These are phyloP conservation scores for Rhadina sibilatrix DNA, from an alignment of 2,113 vertebrate genomes.

Conservation along the genomic window DNA sequence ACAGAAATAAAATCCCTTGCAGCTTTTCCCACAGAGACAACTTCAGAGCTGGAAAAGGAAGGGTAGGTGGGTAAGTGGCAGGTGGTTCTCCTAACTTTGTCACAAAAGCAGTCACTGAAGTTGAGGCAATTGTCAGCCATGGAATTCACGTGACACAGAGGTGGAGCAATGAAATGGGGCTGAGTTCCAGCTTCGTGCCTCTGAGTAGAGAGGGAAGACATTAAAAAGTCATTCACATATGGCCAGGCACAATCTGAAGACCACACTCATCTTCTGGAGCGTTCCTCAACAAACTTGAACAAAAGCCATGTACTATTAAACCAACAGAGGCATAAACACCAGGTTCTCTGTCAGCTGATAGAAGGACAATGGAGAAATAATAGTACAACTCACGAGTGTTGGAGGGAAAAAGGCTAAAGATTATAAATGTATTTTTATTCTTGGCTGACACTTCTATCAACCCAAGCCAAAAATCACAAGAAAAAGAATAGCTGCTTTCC, in stretches of 20 bases:
- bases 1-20: background rate
- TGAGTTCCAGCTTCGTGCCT: background rate
- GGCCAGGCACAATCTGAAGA: background rate
- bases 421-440: constrained; percentile 64
- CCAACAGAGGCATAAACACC: constrained; percentile 11
- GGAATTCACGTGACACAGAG: background rate
- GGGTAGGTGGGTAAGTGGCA: background rate
- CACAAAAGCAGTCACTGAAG: background rate
- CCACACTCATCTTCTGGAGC: constrained; percentile 7
- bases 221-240: background rate
- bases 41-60: background rate
- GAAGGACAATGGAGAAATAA: constrained; percentile 43
- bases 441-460: constrained; percentile 34
- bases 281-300: constrained; percentile 5
- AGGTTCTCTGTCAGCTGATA: constrained; percentile 29
- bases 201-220: background rate
- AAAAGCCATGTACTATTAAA: constrained; percentile 30
- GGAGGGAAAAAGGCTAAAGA: constrained; percentile 30
- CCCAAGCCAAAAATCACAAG: constrained; percentile 59
- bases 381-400: constrained; percentile 17
- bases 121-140: background rate
- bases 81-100: background rate
- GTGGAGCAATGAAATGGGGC: background rate
- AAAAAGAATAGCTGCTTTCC: constrained; percentile 60
- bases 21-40: background rate